Percentiles rank a stretch among this genome's conserved stretches.
Evolutionary conservation across 1,140 invertebrate genomes (phyloP).

Genomic region (honey bee (Apis mellifera)): DNA sequence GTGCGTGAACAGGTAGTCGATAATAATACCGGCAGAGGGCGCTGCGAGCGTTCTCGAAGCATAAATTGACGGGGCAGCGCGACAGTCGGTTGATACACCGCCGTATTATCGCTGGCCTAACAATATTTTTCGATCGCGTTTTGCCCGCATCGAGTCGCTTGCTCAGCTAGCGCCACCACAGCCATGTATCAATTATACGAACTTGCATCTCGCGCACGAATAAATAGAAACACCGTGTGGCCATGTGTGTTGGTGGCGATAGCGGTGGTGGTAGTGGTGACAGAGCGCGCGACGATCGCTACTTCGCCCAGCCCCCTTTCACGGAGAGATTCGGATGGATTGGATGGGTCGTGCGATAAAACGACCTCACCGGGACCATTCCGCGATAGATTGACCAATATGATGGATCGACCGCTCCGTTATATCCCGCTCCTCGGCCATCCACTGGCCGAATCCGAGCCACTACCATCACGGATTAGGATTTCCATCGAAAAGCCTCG

Average conservation of each 20-base stretch:
- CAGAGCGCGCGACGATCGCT: conserved; percentile 27
- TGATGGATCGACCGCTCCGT: conserved; percentile 46
- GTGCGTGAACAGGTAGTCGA: not conserved
- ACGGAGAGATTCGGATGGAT: conserved; percentile 51
- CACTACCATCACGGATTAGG: too few relatives aligned
- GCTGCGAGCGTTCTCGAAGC: conserved; percentile 38
- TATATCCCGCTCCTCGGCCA: not conserved
- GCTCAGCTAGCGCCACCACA: conserved; percentile 29
- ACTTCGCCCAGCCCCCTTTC: conserved; percentile 48
- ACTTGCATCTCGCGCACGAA: conserved; percentile 33
- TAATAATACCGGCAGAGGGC: conserved; percentile 48
- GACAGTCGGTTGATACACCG: conserved; percentile 40
- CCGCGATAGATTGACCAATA: conserved; percentile 50
- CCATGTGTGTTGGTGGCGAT: not conserved
- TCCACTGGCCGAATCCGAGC: not conserved
- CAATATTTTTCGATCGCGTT: conserved; percentile 29
- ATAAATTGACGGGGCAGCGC: conserved; percentile 50
- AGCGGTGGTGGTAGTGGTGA: not conserved
- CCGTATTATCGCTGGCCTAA: conserved; percentile 53
- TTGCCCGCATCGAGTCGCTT: conserved; percentile 34
- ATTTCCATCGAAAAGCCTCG: not conserved
- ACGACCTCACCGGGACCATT: conserved; percentile 54
- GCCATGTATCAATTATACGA: conserved; percentile 58
- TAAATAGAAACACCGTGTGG: conserved; percentile 35
- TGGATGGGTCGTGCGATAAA: conserved; percentile 43